Evolutionary conservation across 1,140 invertebrate species (phyloP).

Genomic region (Procambarus clarkii): DNA sequence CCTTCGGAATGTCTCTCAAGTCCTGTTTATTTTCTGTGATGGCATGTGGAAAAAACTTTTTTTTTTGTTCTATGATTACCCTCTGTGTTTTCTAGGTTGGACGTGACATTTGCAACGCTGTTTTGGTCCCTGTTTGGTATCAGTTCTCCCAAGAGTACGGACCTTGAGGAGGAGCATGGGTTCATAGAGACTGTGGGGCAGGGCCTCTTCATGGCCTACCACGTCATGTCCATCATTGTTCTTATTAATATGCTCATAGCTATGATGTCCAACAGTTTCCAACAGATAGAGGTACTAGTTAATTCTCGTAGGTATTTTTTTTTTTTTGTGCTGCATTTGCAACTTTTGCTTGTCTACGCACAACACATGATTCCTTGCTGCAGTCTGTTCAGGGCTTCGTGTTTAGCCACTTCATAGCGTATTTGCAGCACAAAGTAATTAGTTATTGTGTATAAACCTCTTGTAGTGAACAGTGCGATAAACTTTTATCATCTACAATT

Average conservation of each 20-base stretch:
- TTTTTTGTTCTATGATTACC: not conserved
- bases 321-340: not conserved
- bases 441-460: not conserved
- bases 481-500: not conserved
- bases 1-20: not conserved
- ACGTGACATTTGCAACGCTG: slow-evolving; percentile 78
- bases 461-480: not conserved
- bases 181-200: slow-evolving; percentile 74
- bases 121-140: slow-evolving; percentile 80
- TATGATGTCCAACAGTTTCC: slow-evolving; percentile 97
- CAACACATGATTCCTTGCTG: not conserved
- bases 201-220: slow-evolving; percentile 82
- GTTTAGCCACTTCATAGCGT: not conserved
- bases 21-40: not conserved
- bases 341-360: not conserved
- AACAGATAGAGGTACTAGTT: slow-evolving; percentile 87
- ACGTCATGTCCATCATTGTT: slow-evolving; percentile 94
- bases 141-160: slow-evolving; percentile 73
- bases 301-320: not conserved
- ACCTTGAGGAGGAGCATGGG: slow-evolving; percentile 73
- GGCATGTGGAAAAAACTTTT: not conserved
- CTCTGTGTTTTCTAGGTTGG: slow-evolving; percentile 75
- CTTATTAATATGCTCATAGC: slow-evolving; percentile 95
- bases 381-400: not conserved
- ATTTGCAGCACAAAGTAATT: not conserved